phyloP scores from a whole-genome alignment of 2,888 invertebrate species.

The Aphelenchoides bicaudatus region DNA sequence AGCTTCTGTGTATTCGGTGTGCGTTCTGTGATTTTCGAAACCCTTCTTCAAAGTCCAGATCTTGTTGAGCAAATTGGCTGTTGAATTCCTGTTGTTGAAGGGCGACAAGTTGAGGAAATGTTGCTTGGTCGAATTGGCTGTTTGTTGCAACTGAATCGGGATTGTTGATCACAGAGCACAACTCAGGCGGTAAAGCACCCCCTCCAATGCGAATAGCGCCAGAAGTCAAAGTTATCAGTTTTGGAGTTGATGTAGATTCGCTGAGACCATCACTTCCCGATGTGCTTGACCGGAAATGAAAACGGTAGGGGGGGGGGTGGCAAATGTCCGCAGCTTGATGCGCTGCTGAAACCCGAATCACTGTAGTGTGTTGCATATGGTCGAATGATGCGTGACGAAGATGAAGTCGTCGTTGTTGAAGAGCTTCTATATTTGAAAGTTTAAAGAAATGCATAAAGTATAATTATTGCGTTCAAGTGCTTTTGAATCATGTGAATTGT shows the following conservation, averaged over 20 bases:
- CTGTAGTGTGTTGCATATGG: conserved; percentile 55
- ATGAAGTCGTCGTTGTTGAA: conserved; percentile 29
- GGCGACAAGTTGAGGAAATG: not conserved
- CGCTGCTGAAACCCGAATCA: conserved; percentile 58
- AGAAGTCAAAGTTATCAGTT: not conserved
- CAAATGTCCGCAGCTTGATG: conserved; percentile 48
- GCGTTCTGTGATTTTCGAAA: not conserved
- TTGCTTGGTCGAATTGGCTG: not conserved
- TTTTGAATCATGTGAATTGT: too few species aligned
- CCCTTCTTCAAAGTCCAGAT: not conserved
- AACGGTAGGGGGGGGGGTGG: conserved; percentile 58
- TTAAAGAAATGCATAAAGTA: too few species aligned
- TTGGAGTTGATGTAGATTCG: conserved; percentile 13
- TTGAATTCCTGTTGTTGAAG: not conserved
- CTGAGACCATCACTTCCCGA: conserved; percentile 30
- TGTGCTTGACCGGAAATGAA: conserved; percentile 26
- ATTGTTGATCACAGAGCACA: not conserved
- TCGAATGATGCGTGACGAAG: conserved; percentile 39
- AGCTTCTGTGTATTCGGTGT: conserved; percentile 51
- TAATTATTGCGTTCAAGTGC: too few species aligned
- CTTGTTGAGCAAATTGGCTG: not conserved
- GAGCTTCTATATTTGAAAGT: conserved; percentile 31
- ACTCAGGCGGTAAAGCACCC: conserved; percentile 7
- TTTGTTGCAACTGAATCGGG: not conserved
- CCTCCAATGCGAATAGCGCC: conserved; percentile 17